phyloP scores from a whole-genome alignment of 2,888 invertebrate species.

The Lingula anatina region DNA sequence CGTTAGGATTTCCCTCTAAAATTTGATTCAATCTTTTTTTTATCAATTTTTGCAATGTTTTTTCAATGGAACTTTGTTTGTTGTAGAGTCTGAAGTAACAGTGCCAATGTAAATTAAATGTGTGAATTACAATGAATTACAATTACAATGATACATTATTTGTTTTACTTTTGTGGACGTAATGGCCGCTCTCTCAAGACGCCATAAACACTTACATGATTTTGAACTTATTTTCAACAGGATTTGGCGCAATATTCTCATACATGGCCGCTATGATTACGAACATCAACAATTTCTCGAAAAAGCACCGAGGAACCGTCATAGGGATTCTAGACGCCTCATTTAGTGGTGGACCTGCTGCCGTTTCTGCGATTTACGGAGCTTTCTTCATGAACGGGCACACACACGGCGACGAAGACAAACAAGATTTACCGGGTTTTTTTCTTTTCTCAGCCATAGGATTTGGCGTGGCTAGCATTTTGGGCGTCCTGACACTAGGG shows the following conservation, averaged over 20 bases:
- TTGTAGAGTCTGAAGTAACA: too few relatives aligned
- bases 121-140: too few relatives aligned
- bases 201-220: too few relatives aligned
- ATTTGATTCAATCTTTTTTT: too few relatives aligned
- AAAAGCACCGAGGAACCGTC: slow-evolving; percentile 27
- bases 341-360: slow-evolving; percentile 30
- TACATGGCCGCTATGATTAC: slow-evolving; percentile 28
- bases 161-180: too few relatives aligned
- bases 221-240: too few relatives aligned
- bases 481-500: slow-evolving; percentile 19
- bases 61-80: too few relatives aligned
- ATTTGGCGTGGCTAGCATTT: slow-evolving; percentile 18
- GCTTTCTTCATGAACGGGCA: slow-evolving; percentile 20
- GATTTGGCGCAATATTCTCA: slow-evolving; percentile 27
- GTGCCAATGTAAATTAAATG: too few relatives aligned
- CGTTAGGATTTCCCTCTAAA: too few relatives aligned
- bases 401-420: slow-evolving; percentile 18
- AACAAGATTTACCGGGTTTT: slow-evolving; percentile 28
- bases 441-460: slow-evolving; percentile 22
- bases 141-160: too few relatives aligned
- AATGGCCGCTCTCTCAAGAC: too few relatives aligned
- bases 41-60: too few relatives aligned
- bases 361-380: slow-evolving; percentile 25
- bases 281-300: slow-evolving; percentile 23
- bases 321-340: slow-evolving; percentile 28